These are phyloP conservation scores for Allophyes oxyacanthae DNA, from an alignment of 2,888 invertebrate genomes.

Conservation along the genomic window DNA sequence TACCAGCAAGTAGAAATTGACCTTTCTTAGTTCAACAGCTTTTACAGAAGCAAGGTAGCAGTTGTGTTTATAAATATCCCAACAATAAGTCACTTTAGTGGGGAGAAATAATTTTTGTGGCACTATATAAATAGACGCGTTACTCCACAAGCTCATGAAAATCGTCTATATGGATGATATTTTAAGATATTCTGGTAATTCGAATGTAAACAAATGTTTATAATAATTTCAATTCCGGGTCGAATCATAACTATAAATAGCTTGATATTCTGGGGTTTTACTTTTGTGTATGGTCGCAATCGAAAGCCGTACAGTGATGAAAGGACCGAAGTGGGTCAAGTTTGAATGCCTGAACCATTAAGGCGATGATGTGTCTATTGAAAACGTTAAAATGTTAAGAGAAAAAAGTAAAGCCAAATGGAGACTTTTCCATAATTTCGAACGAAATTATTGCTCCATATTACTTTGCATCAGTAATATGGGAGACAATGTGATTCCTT, in stretches of 20 bases:
- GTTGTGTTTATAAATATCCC: constrained; percentile 70
- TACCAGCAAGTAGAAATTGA: constrained; percentile 17
- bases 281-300: neutral
- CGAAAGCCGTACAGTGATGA: neutral
- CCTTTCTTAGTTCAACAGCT: constrained; percentile 28
- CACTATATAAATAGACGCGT: constrained; percentile 71
- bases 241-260: constrained; percentile 22
- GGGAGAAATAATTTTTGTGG: constrained; percentile 69
- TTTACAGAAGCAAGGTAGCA: constrained; percentile 46
- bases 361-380: neutral
- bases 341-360: constrained; percentile 7
- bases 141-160: constrained; percentile 52
- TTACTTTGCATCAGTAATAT: too few relatives aligned
- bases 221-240: constrained; percentile 23
- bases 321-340: constrained; percentile 33
- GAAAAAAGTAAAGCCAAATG: neutral
- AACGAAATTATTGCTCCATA: too few relatives aligned
- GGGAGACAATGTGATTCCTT: too few relatives aligned
- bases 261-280: neutral
- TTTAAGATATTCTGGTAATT: constrained; percentile 32
- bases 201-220: constrained; percentile 36
- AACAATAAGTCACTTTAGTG: constrained; percentile 72
- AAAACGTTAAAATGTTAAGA: neutral
- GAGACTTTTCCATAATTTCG: neutral
- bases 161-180: constrained; percentile 39